Percentiles rank a stretch among this genome's conserved stretches.
These are phyloP conservation scores for Zaprionus obscuricornis DNA, from an alignment of 2,888 invertebrate species.

Conservation along the genomic window DNA sequence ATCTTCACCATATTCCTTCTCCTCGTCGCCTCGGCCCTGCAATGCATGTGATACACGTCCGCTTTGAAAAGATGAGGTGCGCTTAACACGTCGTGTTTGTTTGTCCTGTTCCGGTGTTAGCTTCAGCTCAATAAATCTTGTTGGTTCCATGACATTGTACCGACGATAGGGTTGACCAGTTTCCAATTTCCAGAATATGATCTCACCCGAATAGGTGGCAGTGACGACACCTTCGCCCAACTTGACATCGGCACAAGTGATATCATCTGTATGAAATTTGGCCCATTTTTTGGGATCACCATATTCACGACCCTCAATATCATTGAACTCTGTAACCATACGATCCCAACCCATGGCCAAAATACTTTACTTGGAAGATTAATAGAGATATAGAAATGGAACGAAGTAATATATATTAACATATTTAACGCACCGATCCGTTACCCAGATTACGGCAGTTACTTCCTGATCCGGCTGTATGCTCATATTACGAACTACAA, in stretches of 20 bases:
- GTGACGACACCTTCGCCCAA: slow-evolving; percentile 89
- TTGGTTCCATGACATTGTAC: slow-evolving; percentile 82
- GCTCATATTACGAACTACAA: slow-evolving; percentile 88
- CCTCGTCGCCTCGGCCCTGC: slow-evolving; percentile 11
- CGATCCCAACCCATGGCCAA: slow-evolving; percentile 92
- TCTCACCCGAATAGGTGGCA: slow-evolving; percentile 89
- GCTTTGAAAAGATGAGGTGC: slow-evolving; percentile 6
- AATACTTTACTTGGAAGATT: no score
- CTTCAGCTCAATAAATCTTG: slow-evolving; percentile 78
- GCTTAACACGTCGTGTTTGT: slow-evolving; percentile 35
- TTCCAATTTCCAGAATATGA: slow-evolving; percentile 92
- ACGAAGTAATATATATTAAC: neutral
- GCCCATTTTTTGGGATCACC: slow-evolving; percentile 89
- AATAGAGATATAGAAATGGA: neutral
- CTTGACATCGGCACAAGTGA: slow-evolving; percentile 88
- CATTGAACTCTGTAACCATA: slow-evolving; percentile 88
- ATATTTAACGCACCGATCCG: slow-evolving; percentile 84
- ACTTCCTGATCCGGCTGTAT: slow-evolving; percentile 86
- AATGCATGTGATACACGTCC: neutral
- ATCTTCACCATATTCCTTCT: slow-evolving; percentile 37
- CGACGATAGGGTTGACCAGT: slow-evolving; percentile 90
- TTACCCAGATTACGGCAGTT: slow-evolving; percentile 86
- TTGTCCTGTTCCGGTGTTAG: slow-evolving; percentile 49
- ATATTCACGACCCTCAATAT: slow-evolving; percentile 84
- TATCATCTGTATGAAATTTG: slow-evolving; percentile 89